These are phyloP conservation scores for Tortricodes alternella DNA, from an alignment of 2,888 invertebrate genomes.

Conservation along the genomic window DNA sequence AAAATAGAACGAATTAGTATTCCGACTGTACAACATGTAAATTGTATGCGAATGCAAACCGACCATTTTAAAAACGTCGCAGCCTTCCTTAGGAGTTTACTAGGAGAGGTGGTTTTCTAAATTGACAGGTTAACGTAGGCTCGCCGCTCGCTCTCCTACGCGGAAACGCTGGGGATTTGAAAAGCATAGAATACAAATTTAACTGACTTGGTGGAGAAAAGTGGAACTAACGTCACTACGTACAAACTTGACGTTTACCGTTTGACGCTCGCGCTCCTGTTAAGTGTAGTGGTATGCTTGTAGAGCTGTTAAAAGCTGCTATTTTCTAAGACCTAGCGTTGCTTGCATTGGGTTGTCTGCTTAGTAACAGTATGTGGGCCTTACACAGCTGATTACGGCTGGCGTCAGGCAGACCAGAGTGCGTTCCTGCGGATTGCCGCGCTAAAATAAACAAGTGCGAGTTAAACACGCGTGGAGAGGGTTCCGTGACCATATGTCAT, in stretches of 20 bases:
- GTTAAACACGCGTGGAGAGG: no score
- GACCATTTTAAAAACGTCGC: constrained; percentile 21
- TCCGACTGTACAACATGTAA: constrained; percentile 57
- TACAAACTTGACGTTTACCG: not conserved
- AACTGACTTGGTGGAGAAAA: not conserved
- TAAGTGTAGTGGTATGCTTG: not conserved
- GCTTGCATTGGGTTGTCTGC: constrained; percentile 42
- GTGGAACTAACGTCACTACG: not conserved
- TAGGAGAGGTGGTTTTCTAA: constrained; percentile 6
- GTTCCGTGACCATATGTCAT: no score
- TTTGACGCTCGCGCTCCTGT: not conserved
- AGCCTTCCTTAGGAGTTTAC: constrained; percentile 10
- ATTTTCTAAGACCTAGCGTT: constrained; percentile 4
- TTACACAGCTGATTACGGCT: constrained; percentile 41
- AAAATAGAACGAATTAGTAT: constrained; percentile 59
- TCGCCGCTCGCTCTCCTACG: constrained; percentile 16
- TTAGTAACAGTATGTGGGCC: constrained; percentile 47
- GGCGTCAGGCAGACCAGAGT: constrained; percentile 49
- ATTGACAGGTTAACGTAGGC: constrained; percentile 14
- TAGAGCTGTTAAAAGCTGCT: not conserved
- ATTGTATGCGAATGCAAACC: constrained; percentile 48
- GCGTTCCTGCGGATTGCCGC: constrained; percentile 31
- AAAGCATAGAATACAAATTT: constrained; percentile 6
- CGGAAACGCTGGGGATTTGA: constrained; percentile 12
- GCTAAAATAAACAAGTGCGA: not conserved